These are phyloP conservation scores for Dinothrombium tinctorium DNA, from an alignment of 1,140 invertebrate species.

Conservation along the genomic window DNA sequence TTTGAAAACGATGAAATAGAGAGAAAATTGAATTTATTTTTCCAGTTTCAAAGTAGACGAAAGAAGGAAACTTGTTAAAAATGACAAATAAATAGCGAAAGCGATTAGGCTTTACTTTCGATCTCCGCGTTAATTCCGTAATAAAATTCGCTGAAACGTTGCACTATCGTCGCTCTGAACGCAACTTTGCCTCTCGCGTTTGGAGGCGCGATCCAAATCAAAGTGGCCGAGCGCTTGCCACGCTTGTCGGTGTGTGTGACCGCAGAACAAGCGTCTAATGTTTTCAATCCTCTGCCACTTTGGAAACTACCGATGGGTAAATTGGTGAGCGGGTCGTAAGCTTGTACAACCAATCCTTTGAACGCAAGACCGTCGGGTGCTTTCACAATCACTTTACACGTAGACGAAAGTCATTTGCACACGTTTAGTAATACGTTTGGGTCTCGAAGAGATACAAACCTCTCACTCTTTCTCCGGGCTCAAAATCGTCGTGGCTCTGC, in stretches of 20 bases:
- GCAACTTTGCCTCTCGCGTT: not conserved
- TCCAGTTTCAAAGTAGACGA: too few species aligned
- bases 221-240: slow-evolving; percentile 38
- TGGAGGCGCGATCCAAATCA: slow-evolving; percentile 42
- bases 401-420: not conserved
- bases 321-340: slow-evolving; percentile 7
- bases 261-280: slow-evolving; percentile 45
- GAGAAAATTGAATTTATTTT: too few species aligned
- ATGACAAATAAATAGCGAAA: too few species aligned
- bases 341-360: slow-evolving; percentile 13
- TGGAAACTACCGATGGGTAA: slow-evolving; percentile 39
- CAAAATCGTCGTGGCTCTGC: slow-evolving; percentile 12
- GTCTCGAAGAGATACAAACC: too few species aligned
- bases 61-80: too few species aligned
- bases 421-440: too few species aligned
- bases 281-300: slow-evolving; percentile 39
- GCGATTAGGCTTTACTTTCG: too few species aligned
- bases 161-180: slow-evolving; percentile 12
- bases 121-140: not conserved
- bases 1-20: too few species aligned
- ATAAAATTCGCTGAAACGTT: slow-evolving; percentile 12
- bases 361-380: slow-evolving; percentile 7
- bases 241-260: slow-evolving; percentile 40
- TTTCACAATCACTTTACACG: slow-evolving; percentile 4
- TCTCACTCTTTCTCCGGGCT: slow-evolving; percentile 14